Evolutionary conservation across 2,797 vertebrate species (phyloP), one percentile per base, ranked within the genome.

Genomic region (Mus spretus): DNA sequence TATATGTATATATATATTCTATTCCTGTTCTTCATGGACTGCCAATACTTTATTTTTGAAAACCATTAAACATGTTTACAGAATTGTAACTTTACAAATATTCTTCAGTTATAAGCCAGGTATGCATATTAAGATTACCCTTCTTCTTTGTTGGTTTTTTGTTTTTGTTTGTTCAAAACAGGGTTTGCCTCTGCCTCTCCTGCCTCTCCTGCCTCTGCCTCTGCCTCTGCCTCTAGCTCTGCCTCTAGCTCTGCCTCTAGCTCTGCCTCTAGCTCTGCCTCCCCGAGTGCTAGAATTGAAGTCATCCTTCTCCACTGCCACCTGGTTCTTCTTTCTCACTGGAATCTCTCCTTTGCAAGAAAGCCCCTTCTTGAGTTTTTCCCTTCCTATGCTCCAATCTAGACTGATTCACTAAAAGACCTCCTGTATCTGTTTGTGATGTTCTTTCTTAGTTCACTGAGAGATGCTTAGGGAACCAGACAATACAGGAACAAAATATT

Each of bases 401-500:
- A 84, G 84, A 61, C 40, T 91, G 72, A 65, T 55, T 12, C 15
- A 74, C 34, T 79, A 40, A n/a, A n/a, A 67, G 19, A 44, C 17
- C 53, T 90, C 88, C 84, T 63, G 53, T 5, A 63, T 80, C 70
- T 72, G 28, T 79, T 75, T 67, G 26, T 37, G 88, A 93, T 89
- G 44, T 70, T 95, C 59, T 84, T 79, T 89, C 78, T 61, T 79
- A 24, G 53, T 31, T 89, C 63, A 93, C 91, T 84, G 44, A 89
- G 74, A 95, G n/a, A 55, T 89, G 28, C 13, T 59, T 44, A 78
- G 22, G 44, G 11, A 70, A 96, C 70, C 65, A 94, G 53, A 90
- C 82, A 86, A 53, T 77, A 93, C 70, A 65, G 80, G 37, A 95
- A 97, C 57, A 91, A 93, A 70, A 82, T 86, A 84, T 4, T 83